Evolutionary conservation across 2,797 vertebrate genomes (phyloP).

Genomic region (Peromyscus melanophrys): DNA sequence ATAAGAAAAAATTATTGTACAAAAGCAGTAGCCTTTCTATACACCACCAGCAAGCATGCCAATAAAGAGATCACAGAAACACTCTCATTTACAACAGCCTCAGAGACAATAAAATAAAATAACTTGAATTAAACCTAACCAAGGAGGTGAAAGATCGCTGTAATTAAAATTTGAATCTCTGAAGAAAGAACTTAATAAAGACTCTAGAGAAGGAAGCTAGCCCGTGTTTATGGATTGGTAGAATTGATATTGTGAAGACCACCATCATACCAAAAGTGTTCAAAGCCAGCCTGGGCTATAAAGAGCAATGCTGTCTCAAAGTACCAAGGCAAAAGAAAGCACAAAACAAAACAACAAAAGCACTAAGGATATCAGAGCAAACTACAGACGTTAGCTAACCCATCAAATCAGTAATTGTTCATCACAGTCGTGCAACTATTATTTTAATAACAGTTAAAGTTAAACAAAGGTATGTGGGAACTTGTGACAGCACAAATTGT

Average conservation of each 20-base stretch:
- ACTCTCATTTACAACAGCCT: not conserved
- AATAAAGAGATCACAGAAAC: not conserved
- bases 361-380: not conserved
- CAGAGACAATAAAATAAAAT: not conserved
- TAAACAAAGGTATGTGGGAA: not conserved
- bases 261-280: not conserved
- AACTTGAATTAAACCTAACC: not conserved
- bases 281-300: not conserved
- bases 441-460: not conserved
- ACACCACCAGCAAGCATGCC: not conserved
- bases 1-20: not conserved
- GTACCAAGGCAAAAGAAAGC: not conserved
- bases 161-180: not conserved
- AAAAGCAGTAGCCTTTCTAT: not conserved
- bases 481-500: not conserved
- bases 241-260: not conserved
- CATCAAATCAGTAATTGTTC: not conserved
- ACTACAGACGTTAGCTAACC: conserved; percentile 33
- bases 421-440: not conserved
- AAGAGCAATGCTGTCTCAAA: not conserved
- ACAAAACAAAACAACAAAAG: not conserved
- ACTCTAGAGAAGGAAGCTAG: not conserved
- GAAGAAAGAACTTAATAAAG: not conserved
- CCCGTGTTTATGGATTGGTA: not conserved
- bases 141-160: not conserved